These are phyloP conservation scores for Dasypolia templi DNA, from an alignment of 2,888 invertebrate species.

Conservation along the genomic window DNA sequence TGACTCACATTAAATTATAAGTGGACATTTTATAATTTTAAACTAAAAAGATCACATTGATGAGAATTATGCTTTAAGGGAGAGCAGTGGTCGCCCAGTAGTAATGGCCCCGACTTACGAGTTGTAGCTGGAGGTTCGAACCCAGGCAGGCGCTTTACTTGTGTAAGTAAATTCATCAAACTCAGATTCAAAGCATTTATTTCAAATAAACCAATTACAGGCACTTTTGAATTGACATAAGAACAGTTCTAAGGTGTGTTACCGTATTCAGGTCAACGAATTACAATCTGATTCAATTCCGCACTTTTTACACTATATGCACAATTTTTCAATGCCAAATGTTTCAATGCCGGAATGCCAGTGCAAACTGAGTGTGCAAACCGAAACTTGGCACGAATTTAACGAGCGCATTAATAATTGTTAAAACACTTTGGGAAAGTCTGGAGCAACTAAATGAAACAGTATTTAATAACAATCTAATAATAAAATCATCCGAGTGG, in stretches of 20 bases:
- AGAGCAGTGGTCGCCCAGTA: no score
- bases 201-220: no score
- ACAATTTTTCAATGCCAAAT: conserved; percentile 56
- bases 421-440: conserved; percentile 48
- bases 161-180: no score
- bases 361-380: conserved; percentile 51
- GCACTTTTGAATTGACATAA: no score
- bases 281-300: conserved; percentile 27
- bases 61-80: background rate
- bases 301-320: conserved; percentile 44
- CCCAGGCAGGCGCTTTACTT: no score
- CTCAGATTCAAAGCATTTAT: no score
- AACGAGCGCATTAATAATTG: conserved; percentile 57
- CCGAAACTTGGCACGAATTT: conserved; percentile 50
- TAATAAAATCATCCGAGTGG: conserved; percentile 37
- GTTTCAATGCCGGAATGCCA: conserved; percentile 51
- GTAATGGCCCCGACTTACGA: no score
- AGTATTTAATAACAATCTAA: conserved; percentile 25
- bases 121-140: no score
- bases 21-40: background rate
- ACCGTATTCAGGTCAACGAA: conserved; percentile 24
- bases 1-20: no score
- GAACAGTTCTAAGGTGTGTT: background rate
- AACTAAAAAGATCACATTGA: background rate
- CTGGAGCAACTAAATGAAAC: conserved; percentile 43